phyloP scores from a whole-genome alignment of 2,888 invertebrate species.

The Escarpia spicata region DNA sequence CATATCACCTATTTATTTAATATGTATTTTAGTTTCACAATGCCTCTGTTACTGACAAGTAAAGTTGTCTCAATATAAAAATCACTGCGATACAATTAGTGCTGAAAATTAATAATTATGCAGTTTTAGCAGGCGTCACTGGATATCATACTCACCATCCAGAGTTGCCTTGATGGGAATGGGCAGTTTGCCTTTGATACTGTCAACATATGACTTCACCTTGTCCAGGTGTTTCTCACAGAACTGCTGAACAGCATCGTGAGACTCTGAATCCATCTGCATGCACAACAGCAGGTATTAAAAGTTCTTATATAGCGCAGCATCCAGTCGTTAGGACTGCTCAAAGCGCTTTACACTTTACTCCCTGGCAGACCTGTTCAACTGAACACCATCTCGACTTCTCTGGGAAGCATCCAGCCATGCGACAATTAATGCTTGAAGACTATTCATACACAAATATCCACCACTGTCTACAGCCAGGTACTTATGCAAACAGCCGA shows the following conservation, averaged over 20 bases:
- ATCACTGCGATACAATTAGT: no score
- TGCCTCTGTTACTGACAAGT: not conserved
- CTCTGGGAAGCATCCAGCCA: no score
- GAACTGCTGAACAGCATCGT: conserved; percentile 84
- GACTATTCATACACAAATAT: no score
- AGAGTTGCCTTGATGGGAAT: conserved; percentile 93
- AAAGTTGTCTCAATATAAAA: not conserved
- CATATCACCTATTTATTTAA: not conserved
- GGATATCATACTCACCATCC: conserved; percentile 74
- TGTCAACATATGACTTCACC: conserved; percentile 90
- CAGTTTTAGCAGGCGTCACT: no score
- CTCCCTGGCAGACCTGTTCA: no score
- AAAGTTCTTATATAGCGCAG: not conserved
- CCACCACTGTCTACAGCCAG: no score
- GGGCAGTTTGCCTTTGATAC: conserved; percentile 83
- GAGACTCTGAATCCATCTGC: conserved; percentile 40
- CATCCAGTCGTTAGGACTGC: no score
- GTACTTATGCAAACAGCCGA: no score
- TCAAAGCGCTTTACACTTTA: no score
- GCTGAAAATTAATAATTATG: no score
- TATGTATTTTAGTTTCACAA: not conserved
- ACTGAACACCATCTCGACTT: no score
- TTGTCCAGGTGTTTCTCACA: conserved; percentile 94
- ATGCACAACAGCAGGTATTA: not conserved
- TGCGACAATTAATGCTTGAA: no score